These are phyloP conservation scores for Todiramphus saurophagus DNA, from an alignment of 2,113 vertebrate genomes.

Conservation along the genomic window DNA sequence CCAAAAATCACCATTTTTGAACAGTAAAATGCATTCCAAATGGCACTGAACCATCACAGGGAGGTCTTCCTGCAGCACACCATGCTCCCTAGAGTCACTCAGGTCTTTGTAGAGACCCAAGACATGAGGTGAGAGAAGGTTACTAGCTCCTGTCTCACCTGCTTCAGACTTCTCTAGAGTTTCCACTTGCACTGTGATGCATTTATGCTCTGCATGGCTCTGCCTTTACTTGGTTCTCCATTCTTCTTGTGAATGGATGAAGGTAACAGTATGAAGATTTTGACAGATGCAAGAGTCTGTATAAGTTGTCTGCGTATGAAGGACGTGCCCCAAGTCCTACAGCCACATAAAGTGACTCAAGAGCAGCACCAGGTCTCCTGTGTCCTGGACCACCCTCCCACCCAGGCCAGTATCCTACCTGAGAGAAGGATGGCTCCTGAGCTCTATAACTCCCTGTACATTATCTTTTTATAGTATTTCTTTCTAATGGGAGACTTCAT, in stretches of 20 bases:
- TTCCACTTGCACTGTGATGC: rapidly evolving
- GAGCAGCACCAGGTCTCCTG: not conserved
- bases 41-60: rapidly evolving
- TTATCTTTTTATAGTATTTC: rapidly evolving
- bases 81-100: not conserved
- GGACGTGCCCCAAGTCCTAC: not conserved
- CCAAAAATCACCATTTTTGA: not conserved
- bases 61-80: not conserved
- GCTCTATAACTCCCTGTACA: not conserved
- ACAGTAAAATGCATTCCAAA: rapidly evolving
- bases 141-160: not conserved
- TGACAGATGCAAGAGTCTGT: not conserved
- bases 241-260: not conserved
- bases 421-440: not conserved
- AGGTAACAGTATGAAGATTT: rapidly evolving
- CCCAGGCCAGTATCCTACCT: not conserved
- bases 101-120: not conserved
- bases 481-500: not conserved
- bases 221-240: not conserved
- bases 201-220: rapidly evolving
- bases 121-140: not conserved
- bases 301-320: not conserved
- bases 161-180: not conserved
- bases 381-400: not conserved
- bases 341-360: not conserved